Base-by-base conservation (phyloP, 2,113 vertebrate species). In the Setophaga petechia region DNA sequence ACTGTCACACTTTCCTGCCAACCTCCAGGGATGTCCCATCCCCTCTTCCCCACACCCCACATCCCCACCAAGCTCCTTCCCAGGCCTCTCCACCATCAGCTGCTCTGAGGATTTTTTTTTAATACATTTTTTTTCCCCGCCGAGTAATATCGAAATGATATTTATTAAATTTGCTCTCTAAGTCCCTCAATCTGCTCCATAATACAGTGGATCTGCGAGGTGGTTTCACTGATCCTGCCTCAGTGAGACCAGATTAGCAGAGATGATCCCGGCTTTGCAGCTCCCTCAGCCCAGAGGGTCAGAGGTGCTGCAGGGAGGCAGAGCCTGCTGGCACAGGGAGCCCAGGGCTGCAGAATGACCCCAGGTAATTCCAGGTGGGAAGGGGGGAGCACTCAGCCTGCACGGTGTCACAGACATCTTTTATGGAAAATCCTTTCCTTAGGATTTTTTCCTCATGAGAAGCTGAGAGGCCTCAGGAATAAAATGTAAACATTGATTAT, bases 171-270 rank as follows among this genome's bases (percentile, higher is more conserved):
- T 95, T 94, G 95, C 95, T 94, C 95, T 84, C 86, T 96, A 97
- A 97, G 94, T 95, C 97, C 76, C 94, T 93, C 97, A 96, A 96
- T 97, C 96, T 97, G 97, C 94, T 97, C 95, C 69, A 43, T 96
- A 97, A 96, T 95, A 61, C 96, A 94, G 90, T 87, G 95, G 90
- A 96, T 95, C 95, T 90, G 95, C 25, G 59, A 96, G 95, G 92
- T 83, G 89, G 95, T 96, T 96, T 93, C 96, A 93, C 92, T 84
- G 95, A 96, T 97, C 96, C 96, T 21, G 39, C 96, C 91, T 95
- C 96, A 76, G 21, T 74, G 92, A 93, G 96, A 95, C 68, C 96
- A 95, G 96, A 96, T 97, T 97, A 97, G 89, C 18, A 84, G n/a
- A 96, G 97, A 95, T 97, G 96, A 97, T 97, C 97, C 94, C 61